Evolutionary conservation across 1,140 invertebrate genomes (phyloP).

Genomic region (Mactra quadrangularis): DNA sequence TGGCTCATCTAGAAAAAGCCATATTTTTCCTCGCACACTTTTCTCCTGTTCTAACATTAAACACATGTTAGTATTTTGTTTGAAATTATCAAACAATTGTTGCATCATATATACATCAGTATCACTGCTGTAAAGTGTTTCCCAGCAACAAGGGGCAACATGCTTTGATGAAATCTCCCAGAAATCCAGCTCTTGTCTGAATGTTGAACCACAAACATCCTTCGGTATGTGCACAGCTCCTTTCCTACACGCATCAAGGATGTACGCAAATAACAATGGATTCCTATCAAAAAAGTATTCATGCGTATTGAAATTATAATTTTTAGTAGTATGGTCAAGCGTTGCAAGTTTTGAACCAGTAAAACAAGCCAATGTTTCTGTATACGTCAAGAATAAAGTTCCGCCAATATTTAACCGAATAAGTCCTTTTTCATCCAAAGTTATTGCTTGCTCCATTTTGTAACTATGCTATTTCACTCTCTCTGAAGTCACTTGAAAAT

Average conservation of each 20-base stretch:
- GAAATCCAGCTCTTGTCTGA: conserved; percentile 69
- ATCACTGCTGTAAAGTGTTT: conserved; percentile 16
- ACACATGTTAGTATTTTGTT: neutral
- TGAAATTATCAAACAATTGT: neutral
- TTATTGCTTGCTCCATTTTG: neutral
- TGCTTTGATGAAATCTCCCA: conserved; percentile 64
- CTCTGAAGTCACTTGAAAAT: too few relatives aligned
- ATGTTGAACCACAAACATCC: conserved; percentile 66
- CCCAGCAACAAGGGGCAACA: conserved; percentile 55
- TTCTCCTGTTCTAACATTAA: neutral
- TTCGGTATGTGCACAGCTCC: conserved; percentile 70
- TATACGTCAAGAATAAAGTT: conserved; percentile 4
- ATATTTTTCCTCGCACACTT: neutral
- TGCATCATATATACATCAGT: neutral
- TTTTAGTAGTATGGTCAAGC: neutral
- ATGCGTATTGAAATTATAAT: conserved; percentile 55
- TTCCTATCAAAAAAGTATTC: conserved; percentile 76
- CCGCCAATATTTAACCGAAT: conserved; percentile 30
- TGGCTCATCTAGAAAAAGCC: conserved; percentile 30
- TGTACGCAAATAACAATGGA: conserved; percentile 67
- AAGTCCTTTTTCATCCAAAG: neutral
- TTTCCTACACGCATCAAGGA: conserved; percentile 69
- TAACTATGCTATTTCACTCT: too few relatives aligned
- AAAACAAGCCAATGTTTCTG: conserved; percentile 15
- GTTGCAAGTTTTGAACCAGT: conserved; percentile 24